phyloP scores from a whole-genome alignment of 2,797 vertebrate genomes.

The Brotula barbata region DNA sequence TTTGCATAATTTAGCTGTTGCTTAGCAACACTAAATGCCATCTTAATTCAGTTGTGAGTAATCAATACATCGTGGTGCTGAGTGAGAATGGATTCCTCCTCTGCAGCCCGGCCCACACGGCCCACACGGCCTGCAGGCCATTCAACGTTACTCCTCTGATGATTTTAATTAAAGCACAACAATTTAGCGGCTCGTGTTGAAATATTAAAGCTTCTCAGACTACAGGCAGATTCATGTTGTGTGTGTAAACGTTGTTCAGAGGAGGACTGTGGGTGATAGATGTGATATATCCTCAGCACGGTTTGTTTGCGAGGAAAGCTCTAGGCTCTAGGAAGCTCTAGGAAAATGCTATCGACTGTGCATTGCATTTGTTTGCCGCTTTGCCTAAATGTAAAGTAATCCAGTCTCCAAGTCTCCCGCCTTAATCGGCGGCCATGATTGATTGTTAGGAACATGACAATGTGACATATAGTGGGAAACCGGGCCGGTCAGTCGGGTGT shows the following conservation, averaged over 20 bases:
- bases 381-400: not conserved
- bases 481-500: not conserved
- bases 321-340: too few relatives aligned
- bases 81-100: constrained; percentile 47
- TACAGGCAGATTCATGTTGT: constrained; percentile 1
- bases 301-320: too few relatives aligned
- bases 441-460: too few relatives aligned
- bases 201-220: constrained; percentile 1
- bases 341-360: too few relatives aligned
- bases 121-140: not conserved
- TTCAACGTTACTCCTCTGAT: constrained; percentile 1
- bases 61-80: constrained; percentile 73
- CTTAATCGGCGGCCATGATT: too few relatives aligned
- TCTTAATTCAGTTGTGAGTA: constrained; percentile 63
- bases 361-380: not conserved
- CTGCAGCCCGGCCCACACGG: constrained; percentile 25
- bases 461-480: too few relatives aligned
- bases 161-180: not conserved
- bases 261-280: not conserved
- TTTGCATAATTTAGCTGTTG: constrained; percentile 76
- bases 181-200: not conserved
- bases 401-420: too few relatives aligned
- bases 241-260: not conserved
- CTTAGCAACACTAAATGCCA: constrained; percentile 72
- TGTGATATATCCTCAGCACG: too few relatives aligned